Percentiles rank a stretch among this genome's conserved stretches.
These are phyloP conservation scores for Polypedilum vanderplanki DNA, from an alignment of 1,140 invertebrate species.

Conservation along the genomic window DNA sequence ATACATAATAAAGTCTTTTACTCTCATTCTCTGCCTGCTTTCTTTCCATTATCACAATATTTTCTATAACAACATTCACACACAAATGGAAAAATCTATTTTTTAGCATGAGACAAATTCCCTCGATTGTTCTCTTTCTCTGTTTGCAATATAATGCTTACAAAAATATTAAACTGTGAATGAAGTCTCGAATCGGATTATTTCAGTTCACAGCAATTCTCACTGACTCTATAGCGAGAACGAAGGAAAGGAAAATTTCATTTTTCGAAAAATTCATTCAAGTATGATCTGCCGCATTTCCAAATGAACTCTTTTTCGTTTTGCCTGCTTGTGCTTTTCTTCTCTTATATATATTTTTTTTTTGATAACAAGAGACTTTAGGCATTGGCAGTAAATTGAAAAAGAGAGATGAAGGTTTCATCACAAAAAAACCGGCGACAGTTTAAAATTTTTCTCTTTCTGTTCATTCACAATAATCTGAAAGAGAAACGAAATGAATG, in stretches of 20 bases:
- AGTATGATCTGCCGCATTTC: not conserved
- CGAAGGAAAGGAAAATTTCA: not conserved
- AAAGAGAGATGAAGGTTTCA: not conserved
- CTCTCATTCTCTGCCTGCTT: not conserved
- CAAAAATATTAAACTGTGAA: conserved; percentile 16
- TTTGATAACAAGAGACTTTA: conserved; percentile 6
- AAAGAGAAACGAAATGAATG: not conserved
- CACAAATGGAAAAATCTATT: not conserved
- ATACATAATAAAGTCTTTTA: conserved; percentile 3
- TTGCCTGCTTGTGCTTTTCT: not conserved
- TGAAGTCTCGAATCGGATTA: conserved; percentile 6
- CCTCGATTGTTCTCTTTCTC: not conserved
- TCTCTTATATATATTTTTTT: not conserved
- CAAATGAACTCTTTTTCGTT: conserved; percentile 5
- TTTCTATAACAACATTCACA: conserved; percentile 6
- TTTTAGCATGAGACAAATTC: conserved; percentile 7
- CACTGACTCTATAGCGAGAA: not conserved
- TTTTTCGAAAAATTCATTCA: not conserved
- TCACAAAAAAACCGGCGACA: conserved; percentile 1
- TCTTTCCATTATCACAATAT: conserved; percentile 8
- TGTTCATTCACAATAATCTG: not conserved
- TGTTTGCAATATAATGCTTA: conserved; percentile 5
- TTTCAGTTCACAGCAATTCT: conserved; percentile 8
- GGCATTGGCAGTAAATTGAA: conserved; percentile 9
- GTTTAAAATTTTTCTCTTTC: too few relatives aligned